phyloP scores from a whole-genome alignment of 2,113 vertebrate species.

The Cynocephalus volans region DNA sequence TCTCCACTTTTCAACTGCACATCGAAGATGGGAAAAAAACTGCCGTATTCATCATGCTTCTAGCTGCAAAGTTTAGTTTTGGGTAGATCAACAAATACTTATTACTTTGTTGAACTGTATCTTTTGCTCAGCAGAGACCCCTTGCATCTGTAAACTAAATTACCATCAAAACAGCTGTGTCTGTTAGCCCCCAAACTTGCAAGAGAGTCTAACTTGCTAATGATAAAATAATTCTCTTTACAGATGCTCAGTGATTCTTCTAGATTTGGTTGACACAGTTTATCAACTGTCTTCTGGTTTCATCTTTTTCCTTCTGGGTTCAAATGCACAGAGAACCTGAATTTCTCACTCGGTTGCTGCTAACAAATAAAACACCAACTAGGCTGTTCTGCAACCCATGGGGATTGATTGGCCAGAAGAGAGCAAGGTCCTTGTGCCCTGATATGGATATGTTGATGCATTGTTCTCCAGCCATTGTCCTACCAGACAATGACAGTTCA shows the following conservation, averaged over 20 bases:
- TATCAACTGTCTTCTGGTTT: not conserved
- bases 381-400: not conserved
- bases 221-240: not conserved
- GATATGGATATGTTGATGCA: accelerated
- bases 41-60: not conserved
- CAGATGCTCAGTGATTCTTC: not conserved
- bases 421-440: too few relatives aligned
- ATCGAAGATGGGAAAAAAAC: not conserved
- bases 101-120: not conserved
- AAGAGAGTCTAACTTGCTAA: not conserved
- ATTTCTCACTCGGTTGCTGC: not conserved
- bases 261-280: not conserved
- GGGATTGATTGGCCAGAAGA: not conserved
- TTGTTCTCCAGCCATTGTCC: not conserved
- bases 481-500: not conserved
- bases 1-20: not conserved
- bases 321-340: not conserved
- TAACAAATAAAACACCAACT: not conserved
- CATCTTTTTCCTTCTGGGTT: not conserved
- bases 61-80: not conserved
- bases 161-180: not conserved
- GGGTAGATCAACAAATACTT: not conserved
- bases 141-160: not conserved
- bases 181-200: not conserved
- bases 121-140: not conserved